Evolutionary conservation across 2,888 invertebrate genomes (phyloP).

Genomic region (Scrobipalpa atriplicella): DNA sequence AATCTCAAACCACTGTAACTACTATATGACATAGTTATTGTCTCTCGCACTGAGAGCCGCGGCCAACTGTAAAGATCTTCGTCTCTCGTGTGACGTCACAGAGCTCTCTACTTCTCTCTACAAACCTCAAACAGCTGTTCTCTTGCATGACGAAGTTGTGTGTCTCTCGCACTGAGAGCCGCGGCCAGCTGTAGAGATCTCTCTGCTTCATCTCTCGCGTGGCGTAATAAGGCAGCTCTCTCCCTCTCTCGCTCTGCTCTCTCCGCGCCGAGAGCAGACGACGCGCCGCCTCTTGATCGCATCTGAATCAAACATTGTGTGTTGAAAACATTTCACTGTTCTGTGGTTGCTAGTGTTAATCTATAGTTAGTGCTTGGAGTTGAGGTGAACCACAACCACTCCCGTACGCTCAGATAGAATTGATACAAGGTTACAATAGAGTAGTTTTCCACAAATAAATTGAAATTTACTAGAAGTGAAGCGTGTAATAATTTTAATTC

Average conservation of each 20-base stretch:
- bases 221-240: conserved; percentile 92
- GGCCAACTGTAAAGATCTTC: conserved; percentile 90
- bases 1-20: conserved; percentile 92
- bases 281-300: conserved; percentile 90
- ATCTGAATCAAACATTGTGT: conserved; percentile 54
- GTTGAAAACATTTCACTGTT: neutral
- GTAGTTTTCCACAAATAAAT: neutral
- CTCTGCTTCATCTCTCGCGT: conserved; percentile 95
- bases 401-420: neutral
- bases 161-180: conserved; percentile 93
- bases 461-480: neutral
- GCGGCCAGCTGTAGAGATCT: conserved; percentile 92
- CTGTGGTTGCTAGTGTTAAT: neutral
- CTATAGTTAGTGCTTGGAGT: neutral
- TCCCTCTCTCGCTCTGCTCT: conserved; percentile 91
- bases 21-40: conserved; percentile 91
- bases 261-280: conserved; percentile 84
- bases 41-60: conserved; percentile 94
- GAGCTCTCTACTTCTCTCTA: neutral
- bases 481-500: no score
- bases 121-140: conserved; percentile 91
- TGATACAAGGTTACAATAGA: neutral
- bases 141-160: conserved; percentile 92
- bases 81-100: neutral
- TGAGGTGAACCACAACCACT: neutral